Percentiles rank a stretch among this genome's conserved stretches.
Evolutionary conservation across 2,797 vertebrate genomes (phyloP).

Genomic region (Crax fasciolata): DNA sequence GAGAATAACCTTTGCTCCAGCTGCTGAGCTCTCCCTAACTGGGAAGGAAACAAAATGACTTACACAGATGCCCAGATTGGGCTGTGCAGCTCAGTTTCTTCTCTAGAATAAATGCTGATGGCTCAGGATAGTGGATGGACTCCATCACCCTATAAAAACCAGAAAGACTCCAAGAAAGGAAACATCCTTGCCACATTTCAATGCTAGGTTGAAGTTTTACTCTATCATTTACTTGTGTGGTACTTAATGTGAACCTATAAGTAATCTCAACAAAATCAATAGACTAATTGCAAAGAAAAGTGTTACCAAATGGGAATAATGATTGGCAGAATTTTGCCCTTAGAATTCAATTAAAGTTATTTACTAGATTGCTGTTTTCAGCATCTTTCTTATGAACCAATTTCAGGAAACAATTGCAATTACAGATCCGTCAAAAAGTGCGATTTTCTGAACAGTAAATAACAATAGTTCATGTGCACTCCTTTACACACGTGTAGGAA

Average conservation of each 20-base stretch:
- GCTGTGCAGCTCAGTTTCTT: background rate
- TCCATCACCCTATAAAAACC: background rate
- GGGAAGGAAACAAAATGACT: background rate
- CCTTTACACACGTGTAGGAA: background rate
- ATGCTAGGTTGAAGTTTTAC: background rate
- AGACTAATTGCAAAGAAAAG: conserved; percentile 14
- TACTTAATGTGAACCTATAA: background rate
- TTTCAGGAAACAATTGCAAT: conserved; percentile 60
- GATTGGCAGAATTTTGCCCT: conserved; percentile 64
- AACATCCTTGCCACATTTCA: background rate
- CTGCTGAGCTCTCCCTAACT: background rate
- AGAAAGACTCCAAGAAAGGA: background rate
- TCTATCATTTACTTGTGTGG: background rate
- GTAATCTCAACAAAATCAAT: conserved; percentile 28
- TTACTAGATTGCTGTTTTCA: conserved; percentile 62
- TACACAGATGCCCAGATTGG: background rate
- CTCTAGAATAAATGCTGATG: background rate
- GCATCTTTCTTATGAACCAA: conserved; percentile 50
- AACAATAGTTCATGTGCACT: background rate
- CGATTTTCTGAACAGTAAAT: conserved; percentile 29
- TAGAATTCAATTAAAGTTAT: conserved; percentile 67
- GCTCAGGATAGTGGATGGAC: background rate
- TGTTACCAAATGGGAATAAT: conserved; percentile 21
- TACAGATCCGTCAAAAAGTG: conserved; percentile 8
- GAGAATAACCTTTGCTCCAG: background rate